A percentile compares a stretch with the other conserved stretches of the same genome.
Conservation (phyloP, 1,140 invertebrate species). For the Drosophila nasuta region DNA sequence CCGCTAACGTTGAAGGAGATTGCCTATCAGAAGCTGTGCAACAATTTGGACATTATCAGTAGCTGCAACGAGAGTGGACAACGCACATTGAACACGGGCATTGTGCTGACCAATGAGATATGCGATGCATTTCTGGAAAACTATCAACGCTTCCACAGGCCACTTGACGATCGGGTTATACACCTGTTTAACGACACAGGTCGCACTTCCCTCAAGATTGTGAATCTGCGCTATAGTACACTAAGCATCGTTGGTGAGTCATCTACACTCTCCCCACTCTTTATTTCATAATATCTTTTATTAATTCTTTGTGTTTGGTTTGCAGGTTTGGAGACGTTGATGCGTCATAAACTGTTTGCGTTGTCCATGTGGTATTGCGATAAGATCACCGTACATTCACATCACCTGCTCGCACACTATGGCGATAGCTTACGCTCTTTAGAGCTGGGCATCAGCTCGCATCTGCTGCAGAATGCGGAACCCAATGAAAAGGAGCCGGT, state of each 20-base stretch:
- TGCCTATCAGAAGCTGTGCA: constrained; percentile 88
- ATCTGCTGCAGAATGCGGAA: constrained; percentile 80
- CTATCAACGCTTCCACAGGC: constrained; percentile 87
- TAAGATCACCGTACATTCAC: constrained; percentile 87
- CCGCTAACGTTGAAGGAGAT: constrained; percentile 86
- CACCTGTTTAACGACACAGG: constrained; percentile 89
- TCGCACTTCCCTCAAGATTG: constrained; percentile 89
- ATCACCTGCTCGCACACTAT: constrained; percentile 83
- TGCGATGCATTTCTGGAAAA: constrained; percentile 88
- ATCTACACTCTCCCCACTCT: background rate
- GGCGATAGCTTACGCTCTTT: constrained; percentile 84
- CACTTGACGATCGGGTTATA: constrained; percentile 89
- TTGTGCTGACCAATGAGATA: constrained; percentile 84
- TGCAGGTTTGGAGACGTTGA: constrained; percentile 87
- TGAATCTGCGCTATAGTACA: constrained; percentile 89
- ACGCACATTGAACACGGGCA: constrained; percentile 60
- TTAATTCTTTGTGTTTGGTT: background rate
- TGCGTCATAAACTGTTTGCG: constrained; percentile 89
- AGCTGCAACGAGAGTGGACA: constrained; percentile 41
- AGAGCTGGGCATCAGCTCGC: constrained; percentile 85
- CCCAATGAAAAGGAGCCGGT: constrained; percentile 81
- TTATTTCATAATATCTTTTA: background rate
- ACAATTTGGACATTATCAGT: constrained; percentile 88
- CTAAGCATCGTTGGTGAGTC: constrained; percentile 86
- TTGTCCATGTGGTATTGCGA: constrained; percentile 91